Base-by-base conservation (phyloP, 2,113 vertebrate genomes). In the Chloropsis hardwickii region DNA sequence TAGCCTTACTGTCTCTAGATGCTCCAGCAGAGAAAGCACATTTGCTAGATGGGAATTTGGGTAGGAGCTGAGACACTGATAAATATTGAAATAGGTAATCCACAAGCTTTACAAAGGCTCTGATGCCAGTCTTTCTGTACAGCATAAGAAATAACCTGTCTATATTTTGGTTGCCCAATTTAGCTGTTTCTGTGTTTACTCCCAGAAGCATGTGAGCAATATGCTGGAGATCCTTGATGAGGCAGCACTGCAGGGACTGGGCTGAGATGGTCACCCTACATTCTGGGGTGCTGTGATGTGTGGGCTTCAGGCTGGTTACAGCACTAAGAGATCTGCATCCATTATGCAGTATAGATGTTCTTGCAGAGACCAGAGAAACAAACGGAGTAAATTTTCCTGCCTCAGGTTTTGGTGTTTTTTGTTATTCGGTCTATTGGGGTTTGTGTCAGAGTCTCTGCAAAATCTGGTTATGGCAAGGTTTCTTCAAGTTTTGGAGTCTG, bases 181-280 rank as follows among this genome's bases (percentile, higher is more conserved):
- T 23, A 16, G 4, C 7, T 72, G 9, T 72, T 6, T 2, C 47
- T 60, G 33, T 74, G 12, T 33, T 67, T 71, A 7, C 11, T 60
- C 19, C 33, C 27, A 78, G 65, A 67, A 85, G 45, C 6, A 33
- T 0, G 0, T 35, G 27, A 58, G 14, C 29, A 57, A 4, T 51
- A 2, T 48, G 14, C 40, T 77, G 29, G 50, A 62, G 27, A 3
- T 4, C 14, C 21, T 3, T 64, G 21, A 62, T 25, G 29, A 62
- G 47, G 16, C 54, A 86, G 9, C 21, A 19, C 13, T 25, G 15
- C 33, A 78, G 57, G 35, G 51, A 47, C 66, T 56, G 48, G 14
- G 48, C 37, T 72, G 82, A 44, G 45, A 21, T 57, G 33, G 24
- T 47, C 42, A 33, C 18, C 37, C n/a, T 60, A 3, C 9, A 7